These are phyloP conservation scores for Peromyscus polionotus DNA, from an alignment of 2,113 vertebrate genomes.

Conservation along the genomic window DNA sequence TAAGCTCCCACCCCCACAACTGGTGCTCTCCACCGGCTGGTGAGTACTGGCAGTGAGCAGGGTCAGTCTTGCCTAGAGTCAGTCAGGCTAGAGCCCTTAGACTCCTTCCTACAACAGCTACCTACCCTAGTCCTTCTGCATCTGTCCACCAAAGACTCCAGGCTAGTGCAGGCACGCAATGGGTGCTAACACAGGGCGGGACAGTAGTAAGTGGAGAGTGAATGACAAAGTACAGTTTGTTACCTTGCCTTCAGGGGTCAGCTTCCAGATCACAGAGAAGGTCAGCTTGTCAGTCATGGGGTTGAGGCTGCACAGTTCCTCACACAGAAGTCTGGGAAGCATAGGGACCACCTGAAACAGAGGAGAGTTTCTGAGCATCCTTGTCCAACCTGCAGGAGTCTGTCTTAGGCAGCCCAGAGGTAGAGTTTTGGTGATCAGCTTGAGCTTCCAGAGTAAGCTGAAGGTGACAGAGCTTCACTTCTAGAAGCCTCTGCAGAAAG, in stretches of 20 bases:
- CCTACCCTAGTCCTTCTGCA: neutral
- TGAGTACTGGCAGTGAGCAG: neutral
- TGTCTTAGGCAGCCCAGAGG: neutral
- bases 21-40: neutral
- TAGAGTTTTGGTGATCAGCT: neutral
- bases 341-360: constrained; percentile 95
- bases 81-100: neutral
- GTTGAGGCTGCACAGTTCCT: constrained; percentile 98
- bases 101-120: neutral
- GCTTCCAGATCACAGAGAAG: constrained; percentile 97
- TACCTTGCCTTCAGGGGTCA: constrained; percentile 96
- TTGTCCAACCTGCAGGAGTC: fast-evolving
- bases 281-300: constrained; percentile 95
- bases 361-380: constrained; percentile 52
- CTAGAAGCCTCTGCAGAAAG: neutral
- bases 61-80: neutral
- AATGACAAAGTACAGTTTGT: neutral
- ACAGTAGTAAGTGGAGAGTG: neutral
- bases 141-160: neutral
- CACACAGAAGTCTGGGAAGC: constrained; percentile 96
- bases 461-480: neutral
- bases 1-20: neutral
- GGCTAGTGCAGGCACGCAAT: neutral
- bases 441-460: neutral
- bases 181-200: fast-evolving